Conservation (phyloP, 2,113 vertebrate species). For the Spizaetus ornatus region DNA sequence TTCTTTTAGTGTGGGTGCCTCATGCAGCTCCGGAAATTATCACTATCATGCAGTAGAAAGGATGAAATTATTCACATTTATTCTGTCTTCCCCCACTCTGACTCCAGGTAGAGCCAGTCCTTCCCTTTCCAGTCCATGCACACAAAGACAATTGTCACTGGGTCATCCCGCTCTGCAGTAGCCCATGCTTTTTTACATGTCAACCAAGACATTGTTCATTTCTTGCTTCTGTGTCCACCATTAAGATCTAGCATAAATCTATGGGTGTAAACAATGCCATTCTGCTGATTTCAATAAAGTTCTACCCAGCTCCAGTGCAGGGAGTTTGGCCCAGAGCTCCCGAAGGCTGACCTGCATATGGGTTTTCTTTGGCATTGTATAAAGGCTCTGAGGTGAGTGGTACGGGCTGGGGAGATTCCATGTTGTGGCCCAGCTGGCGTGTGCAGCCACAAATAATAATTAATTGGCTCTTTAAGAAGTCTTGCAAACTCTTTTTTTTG, state of each 20-base stretch:
- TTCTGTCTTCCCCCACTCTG: not conserved
- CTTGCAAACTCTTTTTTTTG: conserved; percentile 35
- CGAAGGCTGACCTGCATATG: not conserved
- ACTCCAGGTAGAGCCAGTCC: not conserved
- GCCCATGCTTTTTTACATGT: not conserved
- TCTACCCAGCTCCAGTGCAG: not conserved
- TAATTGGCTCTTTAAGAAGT: conserved; percentile 63
- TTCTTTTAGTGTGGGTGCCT: not conserved
- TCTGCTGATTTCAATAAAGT: not conserved
- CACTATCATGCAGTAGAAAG: not conserved
- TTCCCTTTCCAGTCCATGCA: not conserved
- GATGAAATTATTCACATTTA: not conserved
- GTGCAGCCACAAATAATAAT: conserved; percentile 59
- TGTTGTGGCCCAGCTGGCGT: conserved; percentile 59
- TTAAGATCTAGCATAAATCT: not conserved
- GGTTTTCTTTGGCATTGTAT: not conserved
- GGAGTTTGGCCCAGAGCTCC: not conserved
- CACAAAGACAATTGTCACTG: not conserved
- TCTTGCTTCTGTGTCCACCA: not conserved
- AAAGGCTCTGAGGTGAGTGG: conserved; percentile 25
- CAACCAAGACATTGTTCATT: not conserved
- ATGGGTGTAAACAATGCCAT: not conserved
- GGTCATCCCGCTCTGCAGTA: not conserved
- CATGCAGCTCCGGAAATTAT: not conserved
- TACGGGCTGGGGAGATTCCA: conserved; percentile 10